Percentiles rank a stretch among this genome's conserved stretches.
Evolutionary conservation across 2,113 vertebrate species (phyloP).

Genomic region (Kryptolebias marmoratus): DNA sequence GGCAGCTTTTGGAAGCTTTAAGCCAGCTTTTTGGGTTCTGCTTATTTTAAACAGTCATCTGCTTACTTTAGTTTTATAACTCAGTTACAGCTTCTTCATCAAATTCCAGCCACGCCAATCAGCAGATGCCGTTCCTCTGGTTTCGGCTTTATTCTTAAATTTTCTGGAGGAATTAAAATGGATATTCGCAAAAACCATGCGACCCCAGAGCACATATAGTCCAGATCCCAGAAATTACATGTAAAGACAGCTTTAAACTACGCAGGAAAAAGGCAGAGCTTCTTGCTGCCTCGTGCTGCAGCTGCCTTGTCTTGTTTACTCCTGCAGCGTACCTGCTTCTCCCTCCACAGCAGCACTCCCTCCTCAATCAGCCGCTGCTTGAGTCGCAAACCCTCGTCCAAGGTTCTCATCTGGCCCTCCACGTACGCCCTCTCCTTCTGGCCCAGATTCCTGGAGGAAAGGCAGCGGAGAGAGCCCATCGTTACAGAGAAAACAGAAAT

Average conservation of each 20-base stretch:
- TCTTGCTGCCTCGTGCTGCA: background rate
- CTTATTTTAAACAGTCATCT: too few species aligned
- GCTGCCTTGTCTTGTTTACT: background rate
- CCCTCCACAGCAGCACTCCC: constrained; percentile 77
- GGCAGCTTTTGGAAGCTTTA: too few species aligned
- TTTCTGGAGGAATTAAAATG: background rate
- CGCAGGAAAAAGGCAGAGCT: background rate
- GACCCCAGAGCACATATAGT: background rate
- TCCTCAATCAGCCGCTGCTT: constrained; percentile 80
- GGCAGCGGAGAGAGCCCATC: constrained; percentile 36
- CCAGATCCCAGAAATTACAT: background rate
- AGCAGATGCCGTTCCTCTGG: too few species aligned
- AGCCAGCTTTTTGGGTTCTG: too few species aligned
- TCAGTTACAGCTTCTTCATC: too few species aligned
- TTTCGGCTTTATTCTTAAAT: background rate
- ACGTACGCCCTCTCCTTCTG: constrained; percentile 75
- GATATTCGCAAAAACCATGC: background rate
- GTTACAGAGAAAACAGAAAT: constrained; percentile 52
- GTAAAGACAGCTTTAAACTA: background rate
- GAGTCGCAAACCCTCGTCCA: constrained; percentile 75
- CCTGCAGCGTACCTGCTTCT: constrained; percentile 71
- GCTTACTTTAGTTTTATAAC: too few species aligned
- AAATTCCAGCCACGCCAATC: too few species aligned
- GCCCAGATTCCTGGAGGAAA: constrained; percentile 76
- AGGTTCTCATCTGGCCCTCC: constrained; percentile 77